Evolutionary conservation across 2,797 vertebrate genomes (phyloP).

Genomic region (Gymnothorax javanicus): DNA sequence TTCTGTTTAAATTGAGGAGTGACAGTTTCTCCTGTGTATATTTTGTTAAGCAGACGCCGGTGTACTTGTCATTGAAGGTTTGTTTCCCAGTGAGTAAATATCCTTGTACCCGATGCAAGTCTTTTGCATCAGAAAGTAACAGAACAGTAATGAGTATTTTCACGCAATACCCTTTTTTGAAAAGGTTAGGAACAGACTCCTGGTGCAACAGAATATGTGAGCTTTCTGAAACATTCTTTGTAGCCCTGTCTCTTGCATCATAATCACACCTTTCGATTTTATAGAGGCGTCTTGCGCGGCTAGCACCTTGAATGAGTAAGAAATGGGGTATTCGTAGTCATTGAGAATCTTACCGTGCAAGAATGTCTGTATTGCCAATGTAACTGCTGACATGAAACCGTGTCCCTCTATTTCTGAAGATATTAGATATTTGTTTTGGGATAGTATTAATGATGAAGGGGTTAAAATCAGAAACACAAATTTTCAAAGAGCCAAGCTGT

Average conservation of each 20-base stretch:
- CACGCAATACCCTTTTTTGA: background rate
- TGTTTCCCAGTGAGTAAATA: conserved; percentile 29
- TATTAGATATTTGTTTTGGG: background rate
- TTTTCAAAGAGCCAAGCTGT: background rate
- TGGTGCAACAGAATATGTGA: conserved; percentile 10
- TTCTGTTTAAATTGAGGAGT: conserved; percentile 47
- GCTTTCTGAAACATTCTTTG: background rate
- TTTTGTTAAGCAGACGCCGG: conserved; percentile 23
- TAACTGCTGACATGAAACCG: background rate
- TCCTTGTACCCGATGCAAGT: conserved; percentile 7
- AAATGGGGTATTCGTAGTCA: background rate
- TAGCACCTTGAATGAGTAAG: background rate
- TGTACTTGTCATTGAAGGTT: conserved; percentile 21
- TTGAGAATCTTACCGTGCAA: background rate
- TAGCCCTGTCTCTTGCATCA: background rate
- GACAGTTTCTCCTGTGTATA: conserved; percentile 21
- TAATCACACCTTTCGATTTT: background rate
- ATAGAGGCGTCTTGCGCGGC: background rate
- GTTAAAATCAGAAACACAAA: background rate
- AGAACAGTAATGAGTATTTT: conserved; percentile 12
- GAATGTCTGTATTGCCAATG: background rate
- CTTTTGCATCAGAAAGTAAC: conserved; percentile 18
- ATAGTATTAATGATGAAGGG: background rate
- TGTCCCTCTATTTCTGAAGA: background rate
- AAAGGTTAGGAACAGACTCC: conserved; percentile 4